These are phyloP conservation scores for Empis stercorea DNA, from an alignment of 2,888 invertebrate genomes.

Conservation along the genomic window DNA sequence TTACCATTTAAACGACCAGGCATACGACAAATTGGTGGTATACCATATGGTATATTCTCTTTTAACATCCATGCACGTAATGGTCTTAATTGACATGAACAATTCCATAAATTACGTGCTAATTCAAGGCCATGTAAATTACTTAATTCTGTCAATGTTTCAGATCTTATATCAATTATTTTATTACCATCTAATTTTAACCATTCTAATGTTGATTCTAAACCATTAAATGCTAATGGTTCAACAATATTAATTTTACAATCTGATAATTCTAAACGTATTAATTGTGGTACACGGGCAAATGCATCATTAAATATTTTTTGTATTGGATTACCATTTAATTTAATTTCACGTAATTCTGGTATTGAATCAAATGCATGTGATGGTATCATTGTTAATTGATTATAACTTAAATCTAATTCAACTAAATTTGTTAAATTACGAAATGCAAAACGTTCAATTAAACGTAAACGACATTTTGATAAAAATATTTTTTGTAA, in stretches of 20 bases:
- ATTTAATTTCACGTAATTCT: conserved; percentile 59
- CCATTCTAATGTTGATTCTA: conserved; percentile 61
- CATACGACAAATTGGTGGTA: conserved; percentile 54
- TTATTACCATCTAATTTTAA: conserved; percentile 65
- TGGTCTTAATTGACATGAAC: conserved; percentile 61
- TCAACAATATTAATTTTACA: conserved; percentile 59
- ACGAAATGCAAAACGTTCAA: conserved; percentile 62
- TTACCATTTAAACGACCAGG: conserved; percentile 51
- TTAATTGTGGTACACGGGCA: conserved; percentile 49
- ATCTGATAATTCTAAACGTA: conserved; percentile 57
- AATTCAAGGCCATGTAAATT: conserved; percentile 62
- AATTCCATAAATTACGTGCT: conserved; percentile 73
- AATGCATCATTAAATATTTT: conserved; percentile 59
- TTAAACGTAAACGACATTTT: conserved; percentile 52
- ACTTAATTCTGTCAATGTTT: conserved; percentile 52
- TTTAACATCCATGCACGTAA: conserved; percentile 66
- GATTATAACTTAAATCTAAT: conserved; percentile 65
- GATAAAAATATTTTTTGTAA: conserved; percentile 67
- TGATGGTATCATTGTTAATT: conserved; percentile 53
- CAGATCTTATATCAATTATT: conserved; percentile 50
- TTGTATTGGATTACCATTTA: conserved; percentile 62
- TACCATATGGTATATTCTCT: conserved; percentile 60
- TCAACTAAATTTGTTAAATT: conserved; percentile 70
- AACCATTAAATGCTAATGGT: conserved; percentile 55
- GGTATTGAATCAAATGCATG: conserved; percentile 59